Evolutionary conservation across 2,888 invertebrate genomes (phyloP).

Genomic region (Gastracanthus pulcherrimus): DNA sequence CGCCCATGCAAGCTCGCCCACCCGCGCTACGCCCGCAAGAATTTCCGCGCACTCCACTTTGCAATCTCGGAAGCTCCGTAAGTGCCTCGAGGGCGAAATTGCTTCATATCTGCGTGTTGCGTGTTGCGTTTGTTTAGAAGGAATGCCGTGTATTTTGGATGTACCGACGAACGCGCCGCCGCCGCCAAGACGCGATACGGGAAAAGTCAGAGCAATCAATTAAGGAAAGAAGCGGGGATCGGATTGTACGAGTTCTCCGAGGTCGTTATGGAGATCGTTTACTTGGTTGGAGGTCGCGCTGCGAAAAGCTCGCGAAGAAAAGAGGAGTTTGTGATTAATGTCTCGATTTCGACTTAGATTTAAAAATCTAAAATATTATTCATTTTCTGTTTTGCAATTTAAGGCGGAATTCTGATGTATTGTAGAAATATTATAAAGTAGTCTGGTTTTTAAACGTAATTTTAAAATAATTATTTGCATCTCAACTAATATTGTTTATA

Average conservation of each 20-base stretch:
- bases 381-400: too few relatives aligned
- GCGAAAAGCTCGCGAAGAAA: too few relatives aligned
- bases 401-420: neutral
- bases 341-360: too few relatives aligned
- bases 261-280: too few relatives aligned
- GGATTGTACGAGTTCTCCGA: too few relatives aligned
- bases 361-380: too few relatives aligned
- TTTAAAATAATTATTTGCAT: too few relatives aligned
- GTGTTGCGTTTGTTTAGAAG: too few relatives aligned
- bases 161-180: neutral
- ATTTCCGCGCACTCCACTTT: constrained; percentile 15
- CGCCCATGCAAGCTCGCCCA: neutral
- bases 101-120: constrained; percentile 15
- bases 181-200: neutral
- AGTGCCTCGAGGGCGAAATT: constrained; percentile 15
- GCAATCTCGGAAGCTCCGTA: constrained; percentile 8
- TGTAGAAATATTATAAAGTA: neutral
- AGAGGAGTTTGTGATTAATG: too few relatives aligned
- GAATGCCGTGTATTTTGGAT: neutral
- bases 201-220: neutral
- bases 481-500: too few relatives aligned
- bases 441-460: too few relatives aligned
- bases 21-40: neutral
- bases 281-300: too few relatives aligned
- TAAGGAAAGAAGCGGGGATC: neutral